Evolutionary conservation across 2,888 invertebrate species (phyloP).

Genomic region (Exephanes ischioxanthus): DNA sequence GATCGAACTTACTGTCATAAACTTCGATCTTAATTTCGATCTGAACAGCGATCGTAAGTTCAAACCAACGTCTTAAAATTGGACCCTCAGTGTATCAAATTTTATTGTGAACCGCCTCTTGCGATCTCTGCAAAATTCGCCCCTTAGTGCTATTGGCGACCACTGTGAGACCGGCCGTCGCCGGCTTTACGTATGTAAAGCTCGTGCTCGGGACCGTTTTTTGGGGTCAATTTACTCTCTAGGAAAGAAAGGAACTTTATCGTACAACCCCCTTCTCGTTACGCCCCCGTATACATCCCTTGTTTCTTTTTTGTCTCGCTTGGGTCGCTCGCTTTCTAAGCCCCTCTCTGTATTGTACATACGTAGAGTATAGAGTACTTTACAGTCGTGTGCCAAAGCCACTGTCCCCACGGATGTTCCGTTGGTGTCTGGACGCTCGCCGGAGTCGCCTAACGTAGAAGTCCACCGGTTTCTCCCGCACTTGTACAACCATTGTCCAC

Average conservation of each 20-base stretch:
- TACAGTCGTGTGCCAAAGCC: slow-evolving; percentile 26
- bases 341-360: not conserved
- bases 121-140: no score
- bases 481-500: slow-evolving; percentile 43
- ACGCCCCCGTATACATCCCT: not conserved
- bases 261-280: slow-evolving; percentile 7
- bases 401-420: slow-evolving; percentile 32
- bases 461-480: slow-evolving; percentile 9
- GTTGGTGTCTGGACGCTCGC: slow-evolving; percentile 8
- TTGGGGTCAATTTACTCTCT: slow-evolving; percentile 12
- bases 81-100: no score
- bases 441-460: slow-evolving; percentile 22
- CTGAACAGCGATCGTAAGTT: no score
- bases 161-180: not conserved
- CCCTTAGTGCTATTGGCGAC: not conserved
- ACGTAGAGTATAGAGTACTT: not conserved
- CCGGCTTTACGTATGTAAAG: slow-evolving; percentile 25
- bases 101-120: no score
- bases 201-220: slow-evolving; percentile 13
- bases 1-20: no score
- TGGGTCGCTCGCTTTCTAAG: not conserved
- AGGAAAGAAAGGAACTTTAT: slow-evolving; percentile 23
- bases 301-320: slow-evolving; percentile 11
- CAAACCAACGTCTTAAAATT: no score
- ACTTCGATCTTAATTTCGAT: no score